Percentiles rank a stretch among this genome's conserved stretches.
phyloP scores from a whole-genome alignment of 2,888 invertebrate species.

The Autographa pulchrina region DNA sequence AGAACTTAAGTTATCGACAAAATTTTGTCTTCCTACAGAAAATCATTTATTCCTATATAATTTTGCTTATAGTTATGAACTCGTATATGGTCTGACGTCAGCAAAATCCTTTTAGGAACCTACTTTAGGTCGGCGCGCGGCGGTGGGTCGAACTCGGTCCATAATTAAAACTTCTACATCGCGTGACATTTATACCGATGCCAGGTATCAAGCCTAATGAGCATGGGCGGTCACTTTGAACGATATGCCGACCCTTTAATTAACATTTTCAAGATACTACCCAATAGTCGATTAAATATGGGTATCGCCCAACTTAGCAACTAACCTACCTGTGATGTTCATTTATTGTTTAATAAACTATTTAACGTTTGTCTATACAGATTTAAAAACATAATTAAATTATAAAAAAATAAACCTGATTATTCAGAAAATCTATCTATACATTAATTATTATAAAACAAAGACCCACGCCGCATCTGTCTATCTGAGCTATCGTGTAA shows the following conservation, averaged over 20 bases:
- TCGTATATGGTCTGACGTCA: constrained; percentile 16
- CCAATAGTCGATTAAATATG: constrained; percentile 43
- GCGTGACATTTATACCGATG: constrained; percentile 87
- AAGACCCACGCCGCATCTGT: too few species aligned
- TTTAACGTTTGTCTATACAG: neutral
- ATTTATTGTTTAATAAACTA: neutral
- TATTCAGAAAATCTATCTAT: too few species aligned
- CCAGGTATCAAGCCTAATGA: constrained; percentile 79
- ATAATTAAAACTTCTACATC: constrained; percentile 84
- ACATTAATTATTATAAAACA: too few species aligned
- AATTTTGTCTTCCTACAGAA: too few species aligned
- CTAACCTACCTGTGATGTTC: neutral
- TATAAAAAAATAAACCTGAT: too few species aligned
- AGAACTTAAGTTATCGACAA: too few species aligned
- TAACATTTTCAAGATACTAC: constrained; percentile 72
- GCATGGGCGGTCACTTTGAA: constrained; percentile 79
- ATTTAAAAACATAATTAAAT: too few species aligned
- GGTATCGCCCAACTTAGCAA: constrained; percentile 25
- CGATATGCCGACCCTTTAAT: constrained; percentile 69
- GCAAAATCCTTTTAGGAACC: constrained; percentile 25
- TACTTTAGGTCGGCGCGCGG: constrained; percentile 57
- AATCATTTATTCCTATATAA: too few species aligned
- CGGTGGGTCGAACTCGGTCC: constrained; percentile 76
- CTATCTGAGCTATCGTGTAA: too few species aligned
- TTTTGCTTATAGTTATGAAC: too few species aligned